These are phyloP conservation scores for Eriocheir sinensis DNA, from an alignment of 1,140 invertebrate species.

Conservation along the genomic window DNA sequence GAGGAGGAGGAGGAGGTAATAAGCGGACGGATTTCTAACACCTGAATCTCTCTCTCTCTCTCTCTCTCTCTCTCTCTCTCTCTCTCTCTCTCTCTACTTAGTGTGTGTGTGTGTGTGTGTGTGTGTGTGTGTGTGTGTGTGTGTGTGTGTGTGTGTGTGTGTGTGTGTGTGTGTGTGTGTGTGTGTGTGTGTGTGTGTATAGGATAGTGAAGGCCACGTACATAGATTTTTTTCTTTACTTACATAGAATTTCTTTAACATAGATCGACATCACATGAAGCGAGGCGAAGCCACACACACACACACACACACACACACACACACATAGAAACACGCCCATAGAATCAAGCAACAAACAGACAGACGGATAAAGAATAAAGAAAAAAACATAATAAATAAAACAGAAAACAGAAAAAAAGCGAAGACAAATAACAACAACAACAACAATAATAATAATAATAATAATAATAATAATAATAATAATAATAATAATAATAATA, in stretches of 20 bases:
- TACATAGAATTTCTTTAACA: neutral
- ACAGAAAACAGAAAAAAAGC: neutral
- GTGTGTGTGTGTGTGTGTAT: constrained; percentile 23
- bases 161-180: constrained; percentile 22
- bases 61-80: constrained; percentile 28
- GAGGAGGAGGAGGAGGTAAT: neutral
- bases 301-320: neutral
- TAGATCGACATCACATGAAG: neutral
- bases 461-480: constrained; percentile 29
- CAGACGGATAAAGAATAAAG: neutral
- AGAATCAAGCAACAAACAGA: neutral
- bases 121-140: no score
- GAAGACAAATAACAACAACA: neutral
- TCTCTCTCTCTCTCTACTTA: constrained; percentile 9
- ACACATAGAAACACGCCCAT: neutral
- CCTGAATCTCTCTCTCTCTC: neutral
- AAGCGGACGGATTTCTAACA: neutral
- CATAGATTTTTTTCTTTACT: neutral
- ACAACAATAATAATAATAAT: constrained; percentile 44
- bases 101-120: neutral
- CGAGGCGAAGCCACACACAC: neutral
- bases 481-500: constrained; percentile 46
- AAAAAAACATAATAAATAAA: no score
- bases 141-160: constrained; percentile 22
- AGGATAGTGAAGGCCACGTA: neutral